phyloP scores from a whole-genome alignment of 1,140 invertebrate species.

The Drosophila micromelanica region DNA sequence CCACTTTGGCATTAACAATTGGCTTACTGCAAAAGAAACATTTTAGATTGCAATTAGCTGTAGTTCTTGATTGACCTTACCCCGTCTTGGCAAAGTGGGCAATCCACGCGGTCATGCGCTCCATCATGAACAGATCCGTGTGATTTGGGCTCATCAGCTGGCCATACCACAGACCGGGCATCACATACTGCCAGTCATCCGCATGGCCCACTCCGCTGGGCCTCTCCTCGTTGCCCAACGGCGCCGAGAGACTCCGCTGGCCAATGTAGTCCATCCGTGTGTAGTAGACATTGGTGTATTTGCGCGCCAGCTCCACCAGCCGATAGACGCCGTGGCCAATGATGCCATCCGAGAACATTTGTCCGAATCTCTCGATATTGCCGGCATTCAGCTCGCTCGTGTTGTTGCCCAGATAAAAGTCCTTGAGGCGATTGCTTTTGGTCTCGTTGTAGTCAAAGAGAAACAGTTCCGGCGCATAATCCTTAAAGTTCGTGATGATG shows the following conservation, averaged over 20 bases:
- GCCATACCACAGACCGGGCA: conserved; percentile 85
- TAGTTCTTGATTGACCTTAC: too few relatives aligned
- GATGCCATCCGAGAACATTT: conserved; percentile 84
- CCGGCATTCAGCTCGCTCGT: conserved; percentile 9
- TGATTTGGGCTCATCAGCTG: conserved; percentile 5
- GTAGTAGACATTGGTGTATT: conserved; percentile 85
- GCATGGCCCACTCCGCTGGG: conserved; percentile 86
- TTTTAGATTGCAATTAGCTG: background rate
- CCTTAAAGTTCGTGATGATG: conserved; percentile 53
- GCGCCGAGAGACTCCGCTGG: conserved; percentile 32
- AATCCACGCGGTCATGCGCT: conserved; percentile 60
- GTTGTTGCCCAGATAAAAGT: conserved; percentile 54
- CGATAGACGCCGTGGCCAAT: conserved; percentile 85
- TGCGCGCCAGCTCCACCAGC: conserved; percentile 84
- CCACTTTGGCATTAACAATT: background rate
- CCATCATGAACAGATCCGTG: conserved; percentile 71
- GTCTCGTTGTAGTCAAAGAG: conserved; percentile 64
- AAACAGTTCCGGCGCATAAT: conserved; percentile 69
- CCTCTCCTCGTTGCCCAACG: background rate
- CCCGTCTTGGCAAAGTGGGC: conserved; percentile 57
- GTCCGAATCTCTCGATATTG: conserved; percentile 55
- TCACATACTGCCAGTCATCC: conserved; percentile 88
- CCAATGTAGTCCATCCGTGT: conserved; percentile 85
- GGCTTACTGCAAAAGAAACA: conserved; percentile 17
- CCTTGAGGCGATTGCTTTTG: conserved; percentile 33